These are phyloP conservation scores for Myotis vivesi DNA, from an alignment of 2,797 vertebrate genomes.

Conservation along the genomic window DNA sequence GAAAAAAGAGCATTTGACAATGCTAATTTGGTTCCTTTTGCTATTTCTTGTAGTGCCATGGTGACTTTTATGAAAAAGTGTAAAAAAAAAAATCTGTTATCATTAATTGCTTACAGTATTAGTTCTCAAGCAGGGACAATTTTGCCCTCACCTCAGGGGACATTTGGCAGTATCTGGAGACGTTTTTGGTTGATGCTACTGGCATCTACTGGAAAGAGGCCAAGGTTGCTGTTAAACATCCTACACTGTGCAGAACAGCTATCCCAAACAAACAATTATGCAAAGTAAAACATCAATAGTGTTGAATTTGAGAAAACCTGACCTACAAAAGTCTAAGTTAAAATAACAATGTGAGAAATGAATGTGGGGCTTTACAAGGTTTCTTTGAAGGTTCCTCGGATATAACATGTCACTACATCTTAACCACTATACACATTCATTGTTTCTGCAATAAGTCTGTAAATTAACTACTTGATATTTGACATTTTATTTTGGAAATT, in stretches of 20 bases:
- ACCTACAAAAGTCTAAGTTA: conserved; percentile 50
- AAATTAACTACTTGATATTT: conserved; percentile 34
- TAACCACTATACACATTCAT: not conserved
- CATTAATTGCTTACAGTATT: conserved; percentile 18
- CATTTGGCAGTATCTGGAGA: not conserved
- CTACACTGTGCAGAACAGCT: not conserved
- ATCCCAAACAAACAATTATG: not conserved
- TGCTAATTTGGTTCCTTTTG: conserved; percentile 44
- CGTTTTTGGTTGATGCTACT: not conserved
- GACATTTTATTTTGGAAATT: conserved; percentile 25
- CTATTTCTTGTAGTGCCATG: conserved; percentile 12
- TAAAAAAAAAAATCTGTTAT: not conserved
- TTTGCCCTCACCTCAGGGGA: not conserved
- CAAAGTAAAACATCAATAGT: conserved; percentile 5
- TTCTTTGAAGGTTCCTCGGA: conserved; percentile 11
- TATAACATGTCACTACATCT: not conserved
- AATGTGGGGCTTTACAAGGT: conserved; percentile 35
- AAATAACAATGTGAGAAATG: conserved; percentile 73
- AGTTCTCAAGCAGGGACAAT: not conserved
- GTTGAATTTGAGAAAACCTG: not conserved
- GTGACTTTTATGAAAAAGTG: conserved; percentile 36
- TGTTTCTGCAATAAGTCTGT: not conserved
- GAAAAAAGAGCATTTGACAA: not conserved
- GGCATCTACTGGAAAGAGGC: not conserved
- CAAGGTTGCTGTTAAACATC: not conserved